A percentile compares a stretch with the other conserved stretches of the same genome.
Evolutionary conservation across 2,797 vertebrate species (phyloP).

Genomic region (Chaunax sp.): DNA sequence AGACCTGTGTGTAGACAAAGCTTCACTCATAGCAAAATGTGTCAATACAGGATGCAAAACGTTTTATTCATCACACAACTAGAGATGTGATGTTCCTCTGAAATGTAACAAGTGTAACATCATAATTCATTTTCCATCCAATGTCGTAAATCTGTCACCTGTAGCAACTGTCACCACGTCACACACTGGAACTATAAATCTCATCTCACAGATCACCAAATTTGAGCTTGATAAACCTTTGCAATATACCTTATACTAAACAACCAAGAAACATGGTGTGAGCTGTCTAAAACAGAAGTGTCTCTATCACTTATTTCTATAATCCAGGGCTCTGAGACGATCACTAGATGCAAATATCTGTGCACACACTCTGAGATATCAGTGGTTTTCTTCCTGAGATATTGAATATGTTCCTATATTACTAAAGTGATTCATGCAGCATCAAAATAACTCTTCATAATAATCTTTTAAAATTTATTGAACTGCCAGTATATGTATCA

Average conservation of each 20-base stretch:
- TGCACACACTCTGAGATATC: background rate
- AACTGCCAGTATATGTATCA: background rate
- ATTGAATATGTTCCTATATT: constrained; percentile 4
- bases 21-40: background rate
- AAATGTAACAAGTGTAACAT: constrained; percentile 5
- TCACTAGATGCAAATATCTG: background rate
- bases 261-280: background rate
- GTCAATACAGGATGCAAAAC: background rate
- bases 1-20: background rate
- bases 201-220: constrained; percentile 19
- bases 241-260: background rate
- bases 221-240: background rate
- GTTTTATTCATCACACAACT: background rate
- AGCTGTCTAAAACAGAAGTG: background rate
- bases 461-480: background rate
- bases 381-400: background rate
- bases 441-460: background rate
- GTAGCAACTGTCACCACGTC: constrained; percentile 11
- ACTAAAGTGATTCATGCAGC: background rate
- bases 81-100: constrained; percentile 1
- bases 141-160: constrained; percentile 19
- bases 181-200: constrained; percentile 14
- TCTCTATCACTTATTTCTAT: background rate
- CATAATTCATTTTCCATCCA: constrained; percentile 2
- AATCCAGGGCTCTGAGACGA: background rate